These are phyloP conservation scores for Linyphia triangularis DNA, from an alignment of 2,888 invertebrate genomes.

Conservation along the genomic window DNA sequence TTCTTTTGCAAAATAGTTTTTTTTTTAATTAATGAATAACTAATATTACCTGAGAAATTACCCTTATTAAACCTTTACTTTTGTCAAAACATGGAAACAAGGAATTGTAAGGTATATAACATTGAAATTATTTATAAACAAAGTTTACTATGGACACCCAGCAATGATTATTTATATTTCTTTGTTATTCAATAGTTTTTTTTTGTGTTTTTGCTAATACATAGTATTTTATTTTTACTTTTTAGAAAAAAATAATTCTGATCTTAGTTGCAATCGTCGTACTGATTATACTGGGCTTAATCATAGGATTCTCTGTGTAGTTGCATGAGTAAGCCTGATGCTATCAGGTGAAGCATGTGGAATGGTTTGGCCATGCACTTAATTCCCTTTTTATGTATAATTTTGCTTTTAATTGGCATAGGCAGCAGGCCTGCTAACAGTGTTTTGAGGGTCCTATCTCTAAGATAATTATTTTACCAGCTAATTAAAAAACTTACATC, in stretches of 20 bases:
- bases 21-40: too few species aligned
- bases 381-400: neutral
- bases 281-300: conserved; percentile 55
- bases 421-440: too few species aligned
- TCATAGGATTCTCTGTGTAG: conserved; percentile 45
- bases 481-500: too few species aligned
- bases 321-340: neutral
- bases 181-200: neutral
- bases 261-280: conserved; percentile 37
- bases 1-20: too few species aligned
- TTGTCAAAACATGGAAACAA: too few species aligned
- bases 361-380: neutral
- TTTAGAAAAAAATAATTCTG: conserved; percentile 65
- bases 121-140: neutral
- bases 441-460: too few species aligned
- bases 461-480: too few species aligned
- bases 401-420: conserved; percentile 1
- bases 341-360: neutral
- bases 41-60: too few species aligned
- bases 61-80: too few species aligned
- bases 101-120: too few species aligned
- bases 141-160: neutral
- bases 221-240: conserved; percentile 33
- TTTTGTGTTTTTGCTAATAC: too few species aligned
- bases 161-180: too few species aligned